These are phyloP conservation scores for Oostethus manadensis DNA, from an alignment of 2,113 vertebrate genomes.

Conservation along the genomic window DNA sequence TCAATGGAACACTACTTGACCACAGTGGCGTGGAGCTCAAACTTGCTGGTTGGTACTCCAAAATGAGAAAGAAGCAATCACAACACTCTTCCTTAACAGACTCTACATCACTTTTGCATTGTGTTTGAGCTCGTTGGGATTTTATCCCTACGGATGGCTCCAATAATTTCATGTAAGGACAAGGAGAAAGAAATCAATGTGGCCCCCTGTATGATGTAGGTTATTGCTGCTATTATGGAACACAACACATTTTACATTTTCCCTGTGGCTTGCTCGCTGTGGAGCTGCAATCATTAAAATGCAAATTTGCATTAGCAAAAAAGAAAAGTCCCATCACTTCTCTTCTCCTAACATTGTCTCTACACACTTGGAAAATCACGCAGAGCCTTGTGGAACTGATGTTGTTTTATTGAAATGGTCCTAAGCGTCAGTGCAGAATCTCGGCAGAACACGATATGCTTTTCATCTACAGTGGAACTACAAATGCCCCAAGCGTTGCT, in stretches of 20 bases:
- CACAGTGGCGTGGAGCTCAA: constrained; percentile 92
- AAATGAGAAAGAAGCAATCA: neutral
- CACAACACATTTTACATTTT: constrained; percentile 16
- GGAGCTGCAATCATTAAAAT: constrained; percentile 42
- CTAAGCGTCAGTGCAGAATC: neutral
- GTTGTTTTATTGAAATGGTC: neutral
- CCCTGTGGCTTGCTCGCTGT: constrained; percentile 21
- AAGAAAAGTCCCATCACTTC: constrained; percentile 27
- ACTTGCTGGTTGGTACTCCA: constrained; percentile 76
- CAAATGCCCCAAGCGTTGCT: too few relatives aligned
- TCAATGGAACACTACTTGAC: constrained; percentile 91
- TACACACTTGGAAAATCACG: neutral
- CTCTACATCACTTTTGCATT: neutral
- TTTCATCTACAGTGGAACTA: too few relatives aligned
- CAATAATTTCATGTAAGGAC: constrained; percentile 5
- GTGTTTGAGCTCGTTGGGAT: neutral
- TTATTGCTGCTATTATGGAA: constrained; percentile 18
- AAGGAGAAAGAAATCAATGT: constrained; percentile 11
- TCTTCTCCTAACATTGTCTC: constrained; percentile 12
- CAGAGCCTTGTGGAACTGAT: neutral
- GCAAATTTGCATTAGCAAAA: constrained; percentile 27
- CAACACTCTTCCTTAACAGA: neutral
- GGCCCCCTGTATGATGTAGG: constrained; percentile 6
- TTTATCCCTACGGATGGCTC: constrained; percentile 1
- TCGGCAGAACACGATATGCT: neutral